Conservation (phyloP, 2,113 vertebrate species). For the Neogobius melanostomus region DNA sequence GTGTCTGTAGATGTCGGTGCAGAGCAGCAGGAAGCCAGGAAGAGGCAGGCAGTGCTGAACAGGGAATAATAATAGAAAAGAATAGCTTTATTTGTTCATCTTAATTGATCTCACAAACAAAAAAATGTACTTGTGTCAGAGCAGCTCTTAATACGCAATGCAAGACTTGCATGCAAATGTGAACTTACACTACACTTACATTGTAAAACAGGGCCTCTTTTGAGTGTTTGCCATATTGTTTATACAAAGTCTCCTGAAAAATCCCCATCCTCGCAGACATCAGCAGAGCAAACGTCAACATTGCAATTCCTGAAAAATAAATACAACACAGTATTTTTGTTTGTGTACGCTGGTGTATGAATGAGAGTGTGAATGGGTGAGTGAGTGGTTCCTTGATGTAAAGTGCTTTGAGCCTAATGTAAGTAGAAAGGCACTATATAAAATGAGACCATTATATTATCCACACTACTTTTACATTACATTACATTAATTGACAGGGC, state of each 20-base stretch:
- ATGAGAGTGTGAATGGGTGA: too few relatives aligned
- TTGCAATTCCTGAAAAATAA: conserved; percentile 82
- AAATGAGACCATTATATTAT: too few relatives aligned
- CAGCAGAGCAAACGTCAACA: conserved; percentile 92
- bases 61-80: conserved; percentile 5
- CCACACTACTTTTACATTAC: too few relatives aligned
- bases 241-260: conserved; percentile 94
- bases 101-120: too few relatives aligned
- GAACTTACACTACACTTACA: conserved; percentile 72
- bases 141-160: too few relatives aligned
- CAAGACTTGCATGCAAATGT: background rate
- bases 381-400: too few relatives aligned
- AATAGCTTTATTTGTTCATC: background rate
- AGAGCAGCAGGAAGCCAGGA: conserved; percentile 93
- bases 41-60: conserved; percentile 89
- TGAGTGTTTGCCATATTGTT: conserved; percentile 92
- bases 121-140: too few relatives aligned
- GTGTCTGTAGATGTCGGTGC: conserved; percentile 89
- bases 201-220: conserved; percentile 97
- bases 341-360: too few relatives aligned
- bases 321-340: background rate
- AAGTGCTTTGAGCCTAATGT: too few relatives aligned
- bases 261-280: conserved; percentile 98
- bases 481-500: too few relatives aligned
- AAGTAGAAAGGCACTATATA: too few relatives aligned